Evolutionary conservation across 2,888 invertebrate species (phyloP).

Genomic region (Epistrophe grossulariae): DNA sequence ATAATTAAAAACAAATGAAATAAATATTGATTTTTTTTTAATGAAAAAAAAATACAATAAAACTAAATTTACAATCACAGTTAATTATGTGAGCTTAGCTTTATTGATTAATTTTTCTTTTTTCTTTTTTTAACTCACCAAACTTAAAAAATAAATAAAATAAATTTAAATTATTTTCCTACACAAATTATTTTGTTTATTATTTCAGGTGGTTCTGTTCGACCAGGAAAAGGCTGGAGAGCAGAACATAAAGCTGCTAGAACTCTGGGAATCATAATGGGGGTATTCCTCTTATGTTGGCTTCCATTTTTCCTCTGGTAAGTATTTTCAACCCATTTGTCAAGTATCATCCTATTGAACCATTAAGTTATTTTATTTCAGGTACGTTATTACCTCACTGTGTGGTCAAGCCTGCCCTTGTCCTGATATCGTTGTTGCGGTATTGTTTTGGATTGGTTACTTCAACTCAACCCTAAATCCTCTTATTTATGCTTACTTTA

Average conservation of each 20-base stretch:
- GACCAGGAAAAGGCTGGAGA: constrained; percentile 92
- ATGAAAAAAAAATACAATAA: not conserved
- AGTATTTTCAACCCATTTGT: constrained; percentile 80
- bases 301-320: constrained; percentile 98
- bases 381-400: constrained; percentile 93
- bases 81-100: not conserved
- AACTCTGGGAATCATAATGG: constrained; percentile 98
- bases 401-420: constrained; percentile 93
- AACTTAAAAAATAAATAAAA: not conserved
- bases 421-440: constrained; percentile 93
- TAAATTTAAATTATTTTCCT: not conserved
- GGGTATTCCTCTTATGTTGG: constrained; percentile 97
- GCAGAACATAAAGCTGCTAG: constrained; percentile 97
- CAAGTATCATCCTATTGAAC: not conserved
- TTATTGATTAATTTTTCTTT: not conserved
- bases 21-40: not conserved
- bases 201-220: constrained; percentile 85
- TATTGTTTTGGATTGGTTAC: constrained; percentile 99
- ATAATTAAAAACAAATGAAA: not conserved
- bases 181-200: constrained; percentile 24
- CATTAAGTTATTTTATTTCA: constrained; percentile 81
- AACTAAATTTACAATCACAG: not conserved
- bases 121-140: constrained; percentile 6
- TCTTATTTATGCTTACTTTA: constrained; percentile 97
- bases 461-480: constrained; percentile 98